Evolutionary conservation across 2,888 invertebrate species (phyloP), one percentile per base, ranked within the genome.

Genomic region (Brachycybe producta): DNA sequence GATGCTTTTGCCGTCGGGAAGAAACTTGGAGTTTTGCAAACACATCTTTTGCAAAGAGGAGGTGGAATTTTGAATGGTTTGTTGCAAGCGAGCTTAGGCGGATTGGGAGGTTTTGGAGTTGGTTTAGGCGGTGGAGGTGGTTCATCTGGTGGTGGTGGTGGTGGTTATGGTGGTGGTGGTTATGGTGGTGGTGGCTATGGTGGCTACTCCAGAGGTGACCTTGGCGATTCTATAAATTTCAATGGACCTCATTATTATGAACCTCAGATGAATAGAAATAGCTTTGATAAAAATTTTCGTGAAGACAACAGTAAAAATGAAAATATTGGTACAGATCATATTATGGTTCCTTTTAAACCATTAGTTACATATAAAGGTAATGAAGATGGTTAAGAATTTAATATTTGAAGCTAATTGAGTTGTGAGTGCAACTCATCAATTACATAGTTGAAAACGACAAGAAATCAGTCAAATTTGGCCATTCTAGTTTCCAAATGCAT

Each of bases 1-100:
- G 47, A 38, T n/a, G 47, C 38, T 26, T 38, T 47, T 27, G 15
- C 24, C 36, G 28, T 47, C 17, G 47, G 47, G 23, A 21, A 38
- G 27, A 47, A 47, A 24, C 21, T 47, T 11, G 47, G 47, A 3
- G 28, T 24, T 13, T 34, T 47, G 19, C 36, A 47, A 17, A 11
- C 27, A 5, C 26, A 19, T 7, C 13, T 47, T 24, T 15, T 47
- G 36, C 17, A 17, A 11, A 47, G 39, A 8, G 5, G 5, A 8
- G 17, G 23, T 15, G 41, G 8, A 11, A 41, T 41, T 8, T 13
- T 8, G 24, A n/a, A 24, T 8, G 11, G 19, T 41, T 13, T 19
- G 5, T 8, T 5, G 5, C 4, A 5, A 41, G 41, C 21, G 5
- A 11, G 32, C 24, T 23, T 8, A 21, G 5, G 21, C 19, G 5